Base-by-base conservation (phyloP, 2,888 invertebrate genomes). In the Rhopalosiphum nymphaeae region DNA sequence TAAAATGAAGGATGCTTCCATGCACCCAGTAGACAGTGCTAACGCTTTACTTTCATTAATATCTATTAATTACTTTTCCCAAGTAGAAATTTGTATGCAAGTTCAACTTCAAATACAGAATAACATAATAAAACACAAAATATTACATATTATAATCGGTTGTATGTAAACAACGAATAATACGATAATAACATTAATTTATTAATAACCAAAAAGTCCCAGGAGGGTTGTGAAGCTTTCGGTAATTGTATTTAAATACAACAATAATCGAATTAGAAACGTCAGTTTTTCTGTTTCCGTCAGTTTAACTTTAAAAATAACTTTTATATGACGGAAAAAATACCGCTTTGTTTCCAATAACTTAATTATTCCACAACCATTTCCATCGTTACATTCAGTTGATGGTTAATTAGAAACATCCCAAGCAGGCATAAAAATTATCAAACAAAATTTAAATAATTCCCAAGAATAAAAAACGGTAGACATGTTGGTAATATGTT, bases 351-450 rank as follows among this genome's bases (percentile, higher is more conserved):
- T 44, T 42, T 36, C 29, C 26, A 7, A 57, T 89, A 89, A 89
- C 89, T 89, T 56, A 44, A 44, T 89, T 89, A 44, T 57, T 89
- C 29, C n/a, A 57, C 9, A 89, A 29, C 42, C 57, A 36, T 57
- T 57, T 89, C 57, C 57, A 61, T 57, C 44, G 44, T 9, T 36
- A 44, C 29, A 25, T 56, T 36, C 89, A 29, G 42, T 44, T 56
- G 21, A 26, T 36, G 89, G 44, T 61, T 89, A 89, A 89, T 89
- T 89, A 89, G 29, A 89, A 61, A 90, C 89, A 90, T 67, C 89
- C 46, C 61, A 10, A 29, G 46, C 89, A 90, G 61, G 16, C 44
- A 89, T 44, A n/a, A 46, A n/a, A 46, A 57, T 44, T 26, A 89
- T 89, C 57, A 57, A 89, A 89, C 88, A 57, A 89, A 89, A 36